These are phyloP conservation scores for Lapara coniferarum DNA, from an alignment of 2,888 invertebrate species.

Conservation along the genomic window DNA sequence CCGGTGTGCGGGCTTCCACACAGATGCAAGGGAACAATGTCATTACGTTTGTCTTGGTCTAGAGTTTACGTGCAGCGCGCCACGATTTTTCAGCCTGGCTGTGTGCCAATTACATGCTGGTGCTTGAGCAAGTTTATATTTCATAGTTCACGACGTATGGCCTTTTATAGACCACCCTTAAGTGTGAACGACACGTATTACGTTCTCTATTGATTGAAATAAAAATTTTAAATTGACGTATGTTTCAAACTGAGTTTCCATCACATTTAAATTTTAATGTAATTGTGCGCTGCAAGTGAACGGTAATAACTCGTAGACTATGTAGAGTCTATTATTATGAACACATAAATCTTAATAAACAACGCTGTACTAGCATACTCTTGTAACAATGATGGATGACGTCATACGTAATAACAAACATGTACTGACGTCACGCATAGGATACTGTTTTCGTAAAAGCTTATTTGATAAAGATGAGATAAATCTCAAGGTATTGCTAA, in stretches of 20 bases:
- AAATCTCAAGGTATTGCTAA: no score
- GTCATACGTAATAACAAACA: conserved; percentile 10
- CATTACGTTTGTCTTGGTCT: conserved; percentile 42
- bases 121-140: conserved; percentile 3
- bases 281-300: no score
- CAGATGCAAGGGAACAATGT: conserved; percentile 29
- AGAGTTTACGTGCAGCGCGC: conserved; percentile 58
- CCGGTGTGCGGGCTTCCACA: conserved; percentile 15
- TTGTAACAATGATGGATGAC: background rate
- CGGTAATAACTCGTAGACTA: background rate
- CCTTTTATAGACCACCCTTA: no score
- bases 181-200: no score
- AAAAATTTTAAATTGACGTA: no score
- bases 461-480: no score
- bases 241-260: no score
- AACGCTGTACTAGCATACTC: background rate
- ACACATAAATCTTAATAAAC: conserved; percentile 6
- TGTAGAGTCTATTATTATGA: background rate
- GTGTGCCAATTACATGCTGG: conserved; percentile 39
- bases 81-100: conserved; percentile 54
- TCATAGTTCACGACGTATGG: background rate
- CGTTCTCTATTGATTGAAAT: no score
- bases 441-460: background rate
- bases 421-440: conserved; percentile 3
- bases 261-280: no score